Evolutionary conservation across 2,113 vertebrate species (phyloP).

Genomic region (Gymnocephalus cernua): DNA sequence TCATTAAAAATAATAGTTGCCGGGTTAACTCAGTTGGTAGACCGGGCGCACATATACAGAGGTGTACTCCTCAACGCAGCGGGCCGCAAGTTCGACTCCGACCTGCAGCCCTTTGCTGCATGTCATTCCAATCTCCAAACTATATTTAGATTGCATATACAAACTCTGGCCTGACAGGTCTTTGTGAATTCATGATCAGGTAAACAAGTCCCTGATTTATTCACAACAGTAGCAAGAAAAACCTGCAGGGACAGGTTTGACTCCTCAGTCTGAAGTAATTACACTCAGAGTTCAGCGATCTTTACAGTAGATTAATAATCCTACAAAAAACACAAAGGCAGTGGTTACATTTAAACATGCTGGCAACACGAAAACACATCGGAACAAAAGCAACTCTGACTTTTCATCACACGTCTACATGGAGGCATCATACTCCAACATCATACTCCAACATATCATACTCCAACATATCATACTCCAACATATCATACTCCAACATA

Average conservation of each 20-base stretch:
- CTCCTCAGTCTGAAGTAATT: neutral
- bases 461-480: too few relatives aligned
- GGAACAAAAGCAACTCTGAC: neutral
- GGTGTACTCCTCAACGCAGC: too few relatives aligned
- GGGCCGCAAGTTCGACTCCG: too few relatives aligned
- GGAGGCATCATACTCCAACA: neutral
- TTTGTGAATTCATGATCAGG: neutral
- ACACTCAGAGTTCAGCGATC: neutral
- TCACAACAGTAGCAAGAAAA: constrained; percentile 48
- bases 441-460: too few relatives aligned
- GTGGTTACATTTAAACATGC: too few relatives aligned
- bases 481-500: too few relatives aligned
- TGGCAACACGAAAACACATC: neutral
- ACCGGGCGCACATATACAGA: too few relatives aligned
- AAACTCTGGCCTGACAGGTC: neutral
- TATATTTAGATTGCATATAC: neutral
- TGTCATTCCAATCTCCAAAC: too few relatives aligned
- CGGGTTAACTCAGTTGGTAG: too few relatives aligned
- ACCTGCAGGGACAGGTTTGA: constrained; percentile 49
- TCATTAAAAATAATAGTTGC: too few relatives aligned
- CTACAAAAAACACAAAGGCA: neutral
- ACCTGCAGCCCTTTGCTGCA: too few relatives aligned
- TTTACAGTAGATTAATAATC: neutral
- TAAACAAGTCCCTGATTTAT: constrained; percentile 27
- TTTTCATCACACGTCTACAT: neutral